Conservation (phyloP, 2,113 vertebrate species). For the Arothron firmamentum region DNA sequence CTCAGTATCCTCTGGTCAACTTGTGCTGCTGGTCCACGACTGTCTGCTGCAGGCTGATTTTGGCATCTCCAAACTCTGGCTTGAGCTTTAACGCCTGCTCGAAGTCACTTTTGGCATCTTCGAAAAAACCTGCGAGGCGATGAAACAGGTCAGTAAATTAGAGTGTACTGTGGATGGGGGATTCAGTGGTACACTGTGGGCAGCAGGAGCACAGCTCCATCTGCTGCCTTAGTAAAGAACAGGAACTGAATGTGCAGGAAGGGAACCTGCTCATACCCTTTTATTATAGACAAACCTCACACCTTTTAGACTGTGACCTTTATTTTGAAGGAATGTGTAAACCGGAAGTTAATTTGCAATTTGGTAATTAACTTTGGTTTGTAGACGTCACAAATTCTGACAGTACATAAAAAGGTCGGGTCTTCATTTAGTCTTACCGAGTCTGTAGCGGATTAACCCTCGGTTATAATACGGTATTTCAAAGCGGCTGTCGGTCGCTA, state of each 20-base stretch:
- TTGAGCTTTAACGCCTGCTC: slow-evolving; percentile 84
- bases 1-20: slow-evolving; percentile 75
- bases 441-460: slow-evolving; percentile 85
- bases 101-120: slow-evolving; percentile 88
- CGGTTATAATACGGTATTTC: slow-evolving; percentile 92
- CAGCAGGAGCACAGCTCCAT: slow-evolving; percentile 30
- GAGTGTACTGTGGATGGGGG: too few species aligned
- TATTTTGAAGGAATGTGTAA: too few species aligned
- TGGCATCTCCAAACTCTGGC: slow-evolving; percentile 87
- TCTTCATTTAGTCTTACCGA: slow-evolving; percentile 75
- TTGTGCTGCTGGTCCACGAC: slow-evolving; percentile 85
- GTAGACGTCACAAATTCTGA: neutral
- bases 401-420: too few species aligned
- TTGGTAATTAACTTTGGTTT: neutral
- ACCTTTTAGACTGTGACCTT: too few species aligned
- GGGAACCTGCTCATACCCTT: too few species aligned
- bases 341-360: too few species aligned
- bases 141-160: neutral
- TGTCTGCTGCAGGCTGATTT: slow-evolving; percentile 84
- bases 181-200: slow-evolving; percentile 2
- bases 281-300: too few species aligned
- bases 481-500: slow-evolving; percentile 72
- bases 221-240: slow-evolving; percentile 31
- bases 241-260: neutral
- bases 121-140: slow-evolving; percentile 80